Base-by-base conservation (phyloP, 2,888 invertebrate genomes). In the Trisateles emortualis region DNA sequence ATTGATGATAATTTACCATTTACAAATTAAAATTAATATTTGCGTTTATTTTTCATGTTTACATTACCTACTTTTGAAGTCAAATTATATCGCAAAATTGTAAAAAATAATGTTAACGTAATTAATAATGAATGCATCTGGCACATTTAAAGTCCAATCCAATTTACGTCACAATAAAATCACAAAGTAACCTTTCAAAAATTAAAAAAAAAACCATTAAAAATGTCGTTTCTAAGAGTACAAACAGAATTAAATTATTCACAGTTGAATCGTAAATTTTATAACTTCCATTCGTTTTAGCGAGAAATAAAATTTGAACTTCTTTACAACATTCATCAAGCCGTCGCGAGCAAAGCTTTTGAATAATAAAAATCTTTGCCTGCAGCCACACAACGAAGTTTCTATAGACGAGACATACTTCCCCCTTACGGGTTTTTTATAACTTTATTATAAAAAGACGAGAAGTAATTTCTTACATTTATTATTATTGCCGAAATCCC, bases 241-340 rank as follows among this genome's bases (percentile, higher is more conserved):
- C 62, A 65, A 74, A 76, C 71, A 74, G 48, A 71, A 74, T 79
- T 75, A 77, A 66, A 71, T 71, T 74, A 76, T 78, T 70, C 75
- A 74, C 74, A 73, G 72, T 78, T 68, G 68, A 78, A 78, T 78
- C 81, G 77, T 83, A 81, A 83, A 82, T 82, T 72, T 71, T 69
- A 71, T 72, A 72, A 72, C 79, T 81, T 77, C 76, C 81, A 78
- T 83, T 83, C 81, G 78, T 76, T 84, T 81, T 74, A 71, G 77
- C 74, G 77, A 68, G 80, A 81, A 86, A 87, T 86, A 86, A 89
- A 88, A 85, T 86, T 81, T 84, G 81, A 86, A 88, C 79, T 88
- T 85, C 85, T 81, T 84, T 85, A 81, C 78, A 85, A 82, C 90
- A 89, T 90, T 89, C 87, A 89, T 90, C 90, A 89, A 81, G 83